A percentile compares a stretch with the other conserved stretches of the same genome.
Conservation (phyloP, 2,113 vertebrate species). For the Poecilia latipinna region DNA sequence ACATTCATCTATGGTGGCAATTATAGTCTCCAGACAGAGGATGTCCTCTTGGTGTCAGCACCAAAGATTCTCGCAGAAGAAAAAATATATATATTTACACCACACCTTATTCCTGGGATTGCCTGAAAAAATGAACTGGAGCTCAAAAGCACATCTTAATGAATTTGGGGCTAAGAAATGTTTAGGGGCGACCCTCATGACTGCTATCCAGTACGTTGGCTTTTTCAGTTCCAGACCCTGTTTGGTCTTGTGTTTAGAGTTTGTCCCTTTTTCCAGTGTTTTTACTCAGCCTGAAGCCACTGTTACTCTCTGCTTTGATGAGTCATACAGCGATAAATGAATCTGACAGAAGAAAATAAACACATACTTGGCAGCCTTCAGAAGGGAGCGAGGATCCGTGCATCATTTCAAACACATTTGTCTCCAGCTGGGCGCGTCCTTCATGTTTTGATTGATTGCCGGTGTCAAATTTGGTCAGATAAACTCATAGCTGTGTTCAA, state of each 20-base stretch:
- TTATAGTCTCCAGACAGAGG: no score
- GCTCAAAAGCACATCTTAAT: no score
- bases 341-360: constrained; percentile 32
- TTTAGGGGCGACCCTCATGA: no score
- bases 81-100: no score
- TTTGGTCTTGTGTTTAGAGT: not conserved
- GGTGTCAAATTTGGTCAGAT: constrained; percentile 42
- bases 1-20: not conserved
- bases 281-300: constrained; percentile 4
- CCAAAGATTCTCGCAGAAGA: no score
- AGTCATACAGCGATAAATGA: constrained; percentile 29
- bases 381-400: constrained; percentile 5
- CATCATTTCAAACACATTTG: constrained; percentile 22
- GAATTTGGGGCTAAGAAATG: no score
- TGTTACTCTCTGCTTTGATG: constrained; percentile 30
- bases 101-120: no score
- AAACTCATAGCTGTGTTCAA: constrained; percentile 34
- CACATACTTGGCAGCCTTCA: constrained; percentile 14
- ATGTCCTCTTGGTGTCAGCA: no score
- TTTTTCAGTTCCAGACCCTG: not conserved
- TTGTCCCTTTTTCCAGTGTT: not conserved
- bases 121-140: no score
- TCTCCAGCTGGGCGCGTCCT: constrained; percentile 20
- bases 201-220: no score
- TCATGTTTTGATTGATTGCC: constrained; percentile 26